Conservation (phyloP, 2,797 vertebrate species). For the Mus caroli region DNA sequence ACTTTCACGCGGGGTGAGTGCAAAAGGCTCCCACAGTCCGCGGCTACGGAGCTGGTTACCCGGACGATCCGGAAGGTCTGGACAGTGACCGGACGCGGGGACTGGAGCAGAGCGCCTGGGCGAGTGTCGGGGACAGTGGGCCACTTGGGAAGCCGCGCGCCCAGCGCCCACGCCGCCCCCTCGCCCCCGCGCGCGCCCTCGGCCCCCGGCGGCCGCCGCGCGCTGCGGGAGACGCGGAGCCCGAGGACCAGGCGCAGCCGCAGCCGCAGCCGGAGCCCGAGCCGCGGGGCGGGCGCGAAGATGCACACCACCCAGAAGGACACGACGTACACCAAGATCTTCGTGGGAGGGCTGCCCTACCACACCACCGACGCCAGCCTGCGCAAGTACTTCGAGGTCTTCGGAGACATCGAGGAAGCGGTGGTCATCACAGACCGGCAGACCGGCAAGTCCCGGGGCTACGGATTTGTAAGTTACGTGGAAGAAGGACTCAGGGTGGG, state of each 20-base stretch:
- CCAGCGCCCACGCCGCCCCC: slow-evolving; percentile 65
- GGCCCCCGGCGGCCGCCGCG: slow-evolving; percentile 72
- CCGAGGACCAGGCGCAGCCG: slow-evolving; percentile 74
- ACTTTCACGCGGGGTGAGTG: slow-evolving; percentile 71
- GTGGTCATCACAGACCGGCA: slow-evolving; percentile 98
- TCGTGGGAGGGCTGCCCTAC: slow-evolving; percentile 97
- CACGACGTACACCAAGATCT: slow-evolving; percentile 99
- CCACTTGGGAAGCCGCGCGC: slow-evolving; percentile 68
- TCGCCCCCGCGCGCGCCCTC: slow-evolving; percentile 69
- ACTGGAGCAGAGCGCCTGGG: slow-evolving; percentile 62
- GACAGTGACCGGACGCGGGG: slow-evolving; percentile 74
- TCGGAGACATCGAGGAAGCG: slow-evolving; percentile 98
- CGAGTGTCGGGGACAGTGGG: slow-evolving; percentile 57
- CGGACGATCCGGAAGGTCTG: slow-evolving; percentile 68
- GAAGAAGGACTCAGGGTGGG: not conserved
- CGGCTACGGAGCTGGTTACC: not conserved
- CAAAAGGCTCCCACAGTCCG: not conserved
- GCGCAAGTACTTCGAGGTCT: slow-evolving; percentile 98
- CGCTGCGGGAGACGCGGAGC: slow-evolving; percentile 62
- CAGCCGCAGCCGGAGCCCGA: slow-evolving; percentile 77
- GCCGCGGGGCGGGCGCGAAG: slow-evolving; percentile 86
- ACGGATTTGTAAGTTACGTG: slow-evolving; percentile 96
- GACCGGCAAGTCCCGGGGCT: slow-evolving; percentile 97
- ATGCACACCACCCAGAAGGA: slow-evolving; percentile 99
- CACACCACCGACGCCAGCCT: slow-evolving; percentile 98